A percentile compares a stretch with the other conserved stretches of the same genome.
These are phyloP conservation scores for Eucidaris tribuloides DNA, from an alignment of 35 echinoderm and acorn worm species.

Conservation along the genomic window DNA sequence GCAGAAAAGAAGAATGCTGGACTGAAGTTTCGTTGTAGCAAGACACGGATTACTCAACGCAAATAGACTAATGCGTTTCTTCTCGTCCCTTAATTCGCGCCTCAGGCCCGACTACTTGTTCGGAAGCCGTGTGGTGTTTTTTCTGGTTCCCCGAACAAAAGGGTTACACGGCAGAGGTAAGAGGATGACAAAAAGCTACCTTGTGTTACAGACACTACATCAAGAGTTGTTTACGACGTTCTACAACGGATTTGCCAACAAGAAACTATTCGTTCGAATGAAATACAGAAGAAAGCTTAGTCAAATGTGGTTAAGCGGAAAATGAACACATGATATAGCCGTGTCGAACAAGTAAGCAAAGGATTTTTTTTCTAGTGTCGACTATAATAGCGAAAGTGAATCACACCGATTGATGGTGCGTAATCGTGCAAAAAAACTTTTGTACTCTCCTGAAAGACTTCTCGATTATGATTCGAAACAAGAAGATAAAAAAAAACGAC, in stretches of 20 bases:
- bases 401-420: neutral
- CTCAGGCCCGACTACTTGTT: constrained; percentile 4
- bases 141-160: neutral
- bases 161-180: constrained; percentile 10
- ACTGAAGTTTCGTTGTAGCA: constrained; percentile 2
- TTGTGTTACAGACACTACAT: neutral
- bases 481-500: constrained; percentile 26
- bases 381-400: constrained; percentile 12
- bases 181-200: constrained; percentile 8
- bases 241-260: constrained; percentile 14
- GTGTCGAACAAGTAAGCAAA: neutral
- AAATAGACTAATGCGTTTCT: constrained; percentile 33
- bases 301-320: constrained; percentile 31
- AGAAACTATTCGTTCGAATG: neutral
- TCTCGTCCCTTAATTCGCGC: constrained; percentile 17
- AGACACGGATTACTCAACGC: constrained; percentile 21
- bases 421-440: constrained; percentile 13
- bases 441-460: neutral
- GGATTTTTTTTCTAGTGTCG: neutral
- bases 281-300: neutral
- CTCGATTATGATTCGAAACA: constrained; percentile 24
- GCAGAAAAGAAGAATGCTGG: neutral
- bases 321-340: constrained; percentile 19
- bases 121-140: neutral
- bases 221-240: constrained; percentile 6